A percentile compares a stretch with the other conserved stretches of the same genome.
Evolutionary conservation across 35 echinoderm and acorn worm species (phyloP).

Genomic region (Apostichopus japonicus): DNA sequence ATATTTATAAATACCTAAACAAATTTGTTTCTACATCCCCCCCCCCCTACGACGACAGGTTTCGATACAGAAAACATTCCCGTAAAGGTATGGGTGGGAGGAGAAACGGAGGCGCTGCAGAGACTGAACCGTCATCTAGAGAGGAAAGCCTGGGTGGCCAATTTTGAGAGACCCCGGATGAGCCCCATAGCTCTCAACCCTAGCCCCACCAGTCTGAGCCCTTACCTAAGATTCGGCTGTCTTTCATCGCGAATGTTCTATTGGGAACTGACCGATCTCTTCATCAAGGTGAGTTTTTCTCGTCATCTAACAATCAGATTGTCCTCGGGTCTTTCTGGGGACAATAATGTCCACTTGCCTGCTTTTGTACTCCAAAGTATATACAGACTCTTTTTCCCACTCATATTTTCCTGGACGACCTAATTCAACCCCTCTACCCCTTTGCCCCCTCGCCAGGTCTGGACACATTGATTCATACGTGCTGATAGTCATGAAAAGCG

Average conservation of each 20-base stretch:
- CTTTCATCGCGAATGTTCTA: slow-evolving; percentile 88
- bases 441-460: too few relatives aligned
- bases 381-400: too few relatives aligned
- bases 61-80: slow-evolving; percentile 91
- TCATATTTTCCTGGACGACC: too few relatives aligned
- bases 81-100: slow-evolving; percentile 80
- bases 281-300: slow-evolving; percentile 69
- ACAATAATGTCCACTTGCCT: too few relatives aligned
- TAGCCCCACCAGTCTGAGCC: slow-evolving; percentile 79
- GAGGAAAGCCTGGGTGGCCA: slow-evolving; percentile 95
- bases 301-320: neutral
- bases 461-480: too few relatives aligned
- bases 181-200: slow-evolving; percentile 76
- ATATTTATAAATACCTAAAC: too few relatives aligned
- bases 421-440: too few relatives aligned
- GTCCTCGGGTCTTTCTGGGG: too few relatives aligned
- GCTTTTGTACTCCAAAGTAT: too few relatives aligned
- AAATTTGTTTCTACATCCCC: too few relatives aligned
- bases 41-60: slow-evolving; percentile 62
- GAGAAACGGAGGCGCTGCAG: slow-evolving; percentile 88
- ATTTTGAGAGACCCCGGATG: slow-evolving; percentile 91
- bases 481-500: too few relatives aligned
- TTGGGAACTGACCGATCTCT: slow-evolving; percentile 89
- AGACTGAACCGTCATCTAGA: slow-evolving; percentile 88
- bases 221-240: slow-evolving; percentile 93